Evolutionary conservation across 2,113 vertebrate genomes (phyloP).

Genomic region (Catharus bicknelli): DNA sequence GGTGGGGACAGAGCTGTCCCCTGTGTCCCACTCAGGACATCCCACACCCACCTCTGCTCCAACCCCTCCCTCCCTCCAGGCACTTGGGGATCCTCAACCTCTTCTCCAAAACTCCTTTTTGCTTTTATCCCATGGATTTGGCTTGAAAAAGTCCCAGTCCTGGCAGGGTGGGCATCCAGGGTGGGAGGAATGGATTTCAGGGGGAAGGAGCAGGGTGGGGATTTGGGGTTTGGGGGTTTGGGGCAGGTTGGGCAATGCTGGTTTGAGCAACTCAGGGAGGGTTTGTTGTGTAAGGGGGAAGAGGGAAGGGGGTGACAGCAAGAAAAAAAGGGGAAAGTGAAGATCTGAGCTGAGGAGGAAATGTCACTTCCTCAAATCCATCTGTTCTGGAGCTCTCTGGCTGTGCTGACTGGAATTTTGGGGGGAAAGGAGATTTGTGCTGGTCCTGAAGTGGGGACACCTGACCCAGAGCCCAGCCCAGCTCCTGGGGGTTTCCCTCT

Average conservation of each 20-base stretch:
- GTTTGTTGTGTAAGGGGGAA: constrained; percentile 25
- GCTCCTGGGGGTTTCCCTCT: no score
- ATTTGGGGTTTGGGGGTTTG: not conserved
- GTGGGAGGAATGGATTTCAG: no score
- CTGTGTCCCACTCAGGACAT: not conserved
- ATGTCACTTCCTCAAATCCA: not conserved
- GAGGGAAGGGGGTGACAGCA: not conserved
- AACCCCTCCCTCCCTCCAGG: not conserved
- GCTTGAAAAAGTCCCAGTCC: not conserved
- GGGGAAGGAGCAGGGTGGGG: no score
- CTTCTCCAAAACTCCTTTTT: not conserved
- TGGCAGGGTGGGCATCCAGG: not conserved
- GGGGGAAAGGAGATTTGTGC: no score
- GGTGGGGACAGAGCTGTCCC: not conserved
- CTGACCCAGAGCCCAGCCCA: no score
- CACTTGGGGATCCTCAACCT: no score
- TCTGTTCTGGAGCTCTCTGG: not conserved
- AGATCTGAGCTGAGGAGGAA: not conserved
- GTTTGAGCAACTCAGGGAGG: constrained; percentile 1
- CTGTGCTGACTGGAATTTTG: not conserved
- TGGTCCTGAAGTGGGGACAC: no score
- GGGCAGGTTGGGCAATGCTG: constrained; percentile 23
- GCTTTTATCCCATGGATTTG: not conserved
- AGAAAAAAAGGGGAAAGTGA: not conserved
- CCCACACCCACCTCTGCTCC: not conserved